Base-by-base conservation (phyloP, 1,140 invertebrate species). In the Acromyrmex heyeri region DNA sequence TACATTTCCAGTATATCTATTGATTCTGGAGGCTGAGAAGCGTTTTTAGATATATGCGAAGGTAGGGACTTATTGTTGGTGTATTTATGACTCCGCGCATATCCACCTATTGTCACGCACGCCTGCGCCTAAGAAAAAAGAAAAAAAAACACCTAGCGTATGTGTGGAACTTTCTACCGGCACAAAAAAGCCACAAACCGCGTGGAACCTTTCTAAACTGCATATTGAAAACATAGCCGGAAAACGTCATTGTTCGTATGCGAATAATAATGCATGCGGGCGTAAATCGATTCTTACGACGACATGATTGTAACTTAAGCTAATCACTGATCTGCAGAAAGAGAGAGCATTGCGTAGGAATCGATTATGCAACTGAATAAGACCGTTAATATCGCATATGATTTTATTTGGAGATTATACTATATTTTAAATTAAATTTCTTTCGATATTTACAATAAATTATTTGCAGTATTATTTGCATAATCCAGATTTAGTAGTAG, bases 131-230 rank as follows among this genome's bases (percentile, higher is more conserved):
- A 67, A 30, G 57, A 57, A 57, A 78, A 76, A 38, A 44, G 18
- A 48, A 30, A 79, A 67, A 67, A 57, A 44, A 18, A n/a, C 1
- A 34, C 1, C 38, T 38, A 27, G 8, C 44, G 21, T n/a, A 14
- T 38, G 24, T 48, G 10, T 30, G 38, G 62, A 86, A 85, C 86
- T 87, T 85, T 87, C 69, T 87, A 85, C 24, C 62, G 79, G 57
- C 50, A 73, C 67, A 72, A 83, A 87, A 87, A 87, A 85, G 83
- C 53, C 64, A 38, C 76, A 85, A 79, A 81, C 50, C 61, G 18
- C 24, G 10, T 24, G 38, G 53, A 86, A 86, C 85, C 76, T 86
- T 86, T 81, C 76, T 81, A 86, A 86, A 81, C 34, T 79, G 75
- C 85, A 69, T 69, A 79, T 79, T 81, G 85, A 79, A 86, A 86